Evolutionary conservation across 1,140 invertebrate genomes (phyloP).

Genomic region (Pararge aegeria): DNA sequence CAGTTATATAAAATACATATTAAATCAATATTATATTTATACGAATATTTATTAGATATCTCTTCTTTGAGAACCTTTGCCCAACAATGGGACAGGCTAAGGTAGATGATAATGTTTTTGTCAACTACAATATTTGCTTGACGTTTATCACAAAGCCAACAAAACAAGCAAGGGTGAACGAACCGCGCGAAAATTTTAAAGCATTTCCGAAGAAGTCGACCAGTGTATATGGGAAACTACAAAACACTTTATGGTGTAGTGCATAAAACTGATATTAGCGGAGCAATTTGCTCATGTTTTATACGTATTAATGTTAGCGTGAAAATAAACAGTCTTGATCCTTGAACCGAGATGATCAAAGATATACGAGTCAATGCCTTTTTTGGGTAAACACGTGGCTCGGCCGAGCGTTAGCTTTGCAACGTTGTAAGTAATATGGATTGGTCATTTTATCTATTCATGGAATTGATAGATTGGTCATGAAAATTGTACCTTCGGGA

Average conservation of each 20-base stretch:
- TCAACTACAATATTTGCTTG: no score
- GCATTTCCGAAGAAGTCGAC: not conserved
- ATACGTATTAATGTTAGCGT: not conserved
- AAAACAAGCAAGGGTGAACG: not conserved
- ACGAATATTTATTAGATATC: no score
- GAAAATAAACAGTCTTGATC: constrained; percentile 11
- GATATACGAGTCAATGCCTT: constrained; percentile 9
- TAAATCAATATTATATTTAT: no score
- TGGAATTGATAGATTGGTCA: not conserved
- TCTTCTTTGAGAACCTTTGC: no score
- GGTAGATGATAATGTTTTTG: no score
- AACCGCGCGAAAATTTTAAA: constrained; percentile 4
- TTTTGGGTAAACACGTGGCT: constrained; percentile 8
- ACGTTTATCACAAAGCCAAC: not conserved
- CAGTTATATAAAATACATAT: no score
- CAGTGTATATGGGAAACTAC: not conserved
- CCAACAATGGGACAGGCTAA: no score
- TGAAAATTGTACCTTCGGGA: no score
- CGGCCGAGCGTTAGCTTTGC: not conserved
- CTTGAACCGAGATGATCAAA: constrained; percentile 9
- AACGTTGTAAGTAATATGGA: not conserved
- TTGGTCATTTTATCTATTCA: not conserved
- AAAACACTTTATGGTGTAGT: not conserved
- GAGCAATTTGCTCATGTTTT: not conserved
- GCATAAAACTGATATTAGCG: not conserved